A percentile compares a stretch with the other conserved stretches of the same genome.
Evolutionary conservation across 1,140 invertebrate species (phyloP).

Genomic region (Dreissena polymorpha): DNA sequence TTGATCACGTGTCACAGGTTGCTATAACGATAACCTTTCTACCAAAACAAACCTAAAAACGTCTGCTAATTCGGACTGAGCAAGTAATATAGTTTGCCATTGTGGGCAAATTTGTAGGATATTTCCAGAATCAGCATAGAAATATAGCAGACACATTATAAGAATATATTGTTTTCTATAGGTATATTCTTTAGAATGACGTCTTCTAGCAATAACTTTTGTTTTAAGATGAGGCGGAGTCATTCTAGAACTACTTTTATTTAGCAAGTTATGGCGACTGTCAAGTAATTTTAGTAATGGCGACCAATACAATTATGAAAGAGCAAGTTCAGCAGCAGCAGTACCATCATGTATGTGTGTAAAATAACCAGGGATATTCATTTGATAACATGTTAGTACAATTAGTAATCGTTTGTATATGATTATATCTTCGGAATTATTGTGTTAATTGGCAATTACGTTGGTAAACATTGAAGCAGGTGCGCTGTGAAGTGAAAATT

Average conservation of each 20-base stretch:
- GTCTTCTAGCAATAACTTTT: not conserved
- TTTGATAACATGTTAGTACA: not conserved
- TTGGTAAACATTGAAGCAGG: conserved; percentile 45
- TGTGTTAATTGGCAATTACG: not conserved
- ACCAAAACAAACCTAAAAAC: conserved; percentile 64
- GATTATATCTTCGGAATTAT: not conserved
- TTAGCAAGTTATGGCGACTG: conserved; percentile 60
- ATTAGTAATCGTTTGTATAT: conserved; percentile 2
- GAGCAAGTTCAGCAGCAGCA: not conserved
- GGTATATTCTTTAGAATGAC: not conserved
- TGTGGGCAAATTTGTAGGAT: conserved; percentile 17
- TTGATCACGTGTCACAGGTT: conserved; percentile 64
- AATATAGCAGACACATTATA: not conserved
- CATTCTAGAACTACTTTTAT: conserved; percentile 31
- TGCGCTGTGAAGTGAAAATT: conserved; percentile 28
- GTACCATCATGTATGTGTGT: not conserved
- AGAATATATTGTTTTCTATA: not conserved
- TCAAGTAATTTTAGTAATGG: conserved; percentile 42
- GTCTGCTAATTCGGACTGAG: conserved; percentile 8
- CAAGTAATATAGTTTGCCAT: conserved; percentile 11
- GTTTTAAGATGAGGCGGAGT: conserved; percentile 14
- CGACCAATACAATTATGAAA: conserved; percentile 50
- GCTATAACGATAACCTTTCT: conserved; percentile 66
- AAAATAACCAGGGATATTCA: not conserved
- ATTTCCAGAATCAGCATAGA: not conserved